Base-by-base conservation (phyloP, 2,797 vertebrate genomes). In the Dendrocincla fuliginosa region DNA sequence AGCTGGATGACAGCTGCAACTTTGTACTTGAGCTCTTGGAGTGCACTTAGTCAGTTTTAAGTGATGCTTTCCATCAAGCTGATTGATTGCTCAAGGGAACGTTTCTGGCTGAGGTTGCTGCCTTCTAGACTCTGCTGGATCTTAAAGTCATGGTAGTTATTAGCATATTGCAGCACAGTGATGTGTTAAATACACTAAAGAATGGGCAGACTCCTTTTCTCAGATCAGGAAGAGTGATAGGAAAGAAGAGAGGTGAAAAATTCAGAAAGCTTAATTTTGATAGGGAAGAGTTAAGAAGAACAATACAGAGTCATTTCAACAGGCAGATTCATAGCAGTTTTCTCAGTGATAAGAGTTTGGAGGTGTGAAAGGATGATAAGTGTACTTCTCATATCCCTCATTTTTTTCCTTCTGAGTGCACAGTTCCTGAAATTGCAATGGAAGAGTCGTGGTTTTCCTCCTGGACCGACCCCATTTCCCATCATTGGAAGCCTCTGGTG, bases 401-500 rank as follows among this genome's bases (percentile, higher is more conserved):
- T 9, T 84, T 41, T 95, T n/a, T 67, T 92, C 80, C 82, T 97
- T 63, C 82, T 97, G 64, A 47, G 76, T 55, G 76, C 32, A 6
- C 94, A 95, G 81, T 93, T 97, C 69, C 39, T 86, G 9, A 70
- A 67, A 61, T 73, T 97, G 61, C 95, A 37, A 35, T 79, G 95
- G 93, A 74, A 76, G 84, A 90, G 59, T 56, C 69, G 41, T 46
- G 56, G 6, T 41, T 94, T 96, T 85, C 97, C 96, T 79, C 96
- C 97, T 6, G 97, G 97, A 49, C 95, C 95, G 1, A 73, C 41
- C 8, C 85, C 97, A 7, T 59, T 97, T 63, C 97, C 97, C 47
- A 30, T 97, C 19, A 20, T 96, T 56, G 98, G 97, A 86, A 97
- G 86, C 35, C 1, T 96, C 4, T 97, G 96, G 96, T 41, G 92